Conservation (phyloP, 2,888 invertebrate genomes). For the Caprella mutica region DNA sequence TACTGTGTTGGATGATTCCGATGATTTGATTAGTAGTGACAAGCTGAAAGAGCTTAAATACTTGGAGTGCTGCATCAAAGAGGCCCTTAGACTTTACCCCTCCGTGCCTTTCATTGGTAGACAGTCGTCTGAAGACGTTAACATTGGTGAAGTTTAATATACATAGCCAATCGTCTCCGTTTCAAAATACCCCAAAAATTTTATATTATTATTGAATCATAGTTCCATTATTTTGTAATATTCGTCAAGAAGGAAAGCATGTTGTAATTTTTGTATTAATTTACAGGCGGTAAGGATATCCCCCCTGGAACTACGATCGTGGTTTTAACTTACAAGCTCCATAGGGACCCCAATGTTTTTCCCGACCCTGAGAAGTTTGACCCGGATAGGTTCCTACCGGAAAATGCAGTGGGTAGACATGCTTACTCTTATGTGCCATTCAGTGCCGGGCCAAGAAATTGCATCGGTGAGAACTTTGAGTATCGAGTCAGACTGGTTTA, state of each 20-base stretch:
- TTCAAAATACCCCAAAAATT: too few species aligned
- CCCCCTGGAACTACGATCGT: conserved; percentile 40
- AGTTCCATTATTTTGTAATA: too few species aligned
- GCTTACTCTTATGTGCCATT: conserved; percentile 35
- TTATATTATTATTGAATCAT: too few species aligned
- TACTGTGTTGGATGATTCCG: conserved; percentile 42
- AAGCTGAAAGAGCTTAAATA: conserved; percentile 37
- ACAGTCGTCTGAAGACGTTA: conserved; percentile 37
- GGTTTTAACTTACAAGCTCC: conserved; percentile 40
- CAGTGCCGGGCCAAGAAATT: conserved; percentile 34
- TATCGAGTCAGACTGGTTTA: neutral
- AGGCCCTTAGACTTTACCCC: conserved; percentile 41
- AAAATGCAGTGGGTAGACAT: conserved; percentile 41
- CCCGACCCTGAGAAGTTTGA: conserved; percentile 45
- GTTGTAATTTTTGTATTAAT: neutral
- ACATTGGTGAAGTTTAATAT: neutral
- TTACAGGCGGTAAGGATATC: conserved; percentile 37
- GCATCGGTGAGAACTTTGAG: conserved; percentile 20
- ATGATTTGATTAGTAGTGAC: conserved; percentile 14
- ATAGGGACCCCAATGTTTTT: conserved; percentile 44
- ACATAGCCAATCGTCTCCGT: too few species aligned
- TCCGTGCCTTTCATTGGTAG: conserved; percentile 41
- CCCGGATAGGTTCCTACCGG: conserved; percentile 46
- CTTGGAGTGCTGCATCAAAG: conserved; percentile 42
- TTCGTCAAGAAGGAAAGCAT: too few species aligned